phyloP scores from a whole-genome alignment of 2,797 vertebrate species.

The Syngnathus rostellatus region DNA sequence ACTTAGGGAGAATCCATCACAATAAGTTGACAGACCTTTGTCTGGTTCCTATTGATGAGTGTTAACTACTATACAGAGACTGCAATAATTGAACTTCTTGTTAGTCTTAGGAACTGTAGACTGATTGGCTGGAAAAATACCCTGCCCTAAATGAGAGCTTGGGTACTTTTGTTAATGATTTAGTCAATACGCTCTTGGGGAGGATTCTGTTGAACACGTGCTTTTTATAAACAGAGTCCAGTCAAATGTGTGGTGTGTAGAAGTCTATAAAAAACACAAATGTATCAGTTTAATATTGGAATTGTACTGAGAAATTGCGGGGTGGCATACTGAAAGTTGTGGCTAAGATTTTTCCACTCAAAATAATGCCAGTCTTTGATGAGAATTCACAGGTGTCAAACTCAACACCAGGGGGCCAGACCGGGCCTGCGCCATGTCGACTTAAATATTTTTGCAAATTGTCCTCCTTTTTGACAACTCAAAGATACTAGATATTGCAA shows the following conservation, averaged over 20 bases:
- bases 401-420: too few relatives aligned
- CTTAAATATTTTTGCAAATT: too few relatives aligned
- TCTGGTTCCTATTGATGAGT: not conserved
- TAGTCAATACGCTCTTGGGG: not conserved
- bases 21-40: not conserved
- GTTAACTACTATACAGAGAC: not conserved
- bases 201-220: not conserved
- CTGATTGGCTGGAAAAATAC: not conserved
- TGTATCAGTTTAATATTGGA: too few relatives aligned
- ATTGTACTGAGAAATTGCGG: too few relatives aligned
- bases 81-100: not conserved
- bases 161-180: not conserved
- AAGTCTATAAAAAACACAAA: not conserved
- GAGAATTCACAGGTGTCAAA: too few relatives aligned
- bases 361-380: too few relatives aligned
- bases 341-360: too few relatives aligned
- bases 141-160: not conserved
- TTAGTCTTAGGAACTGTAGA: not conserved
- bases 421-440: too few relatives aligned
- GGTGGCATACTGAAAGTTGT: too few relatives aligned
- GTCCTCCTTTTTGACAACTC: too few relatives aligned
- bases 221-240: not conserved
- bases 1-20: not conserved
- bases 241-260: not conserved
- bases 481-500: too few relatives aligned